Base-by-base conservation (phyloP, 1,140 invertebrate species). In the Drosophila triauraria region DNA sequence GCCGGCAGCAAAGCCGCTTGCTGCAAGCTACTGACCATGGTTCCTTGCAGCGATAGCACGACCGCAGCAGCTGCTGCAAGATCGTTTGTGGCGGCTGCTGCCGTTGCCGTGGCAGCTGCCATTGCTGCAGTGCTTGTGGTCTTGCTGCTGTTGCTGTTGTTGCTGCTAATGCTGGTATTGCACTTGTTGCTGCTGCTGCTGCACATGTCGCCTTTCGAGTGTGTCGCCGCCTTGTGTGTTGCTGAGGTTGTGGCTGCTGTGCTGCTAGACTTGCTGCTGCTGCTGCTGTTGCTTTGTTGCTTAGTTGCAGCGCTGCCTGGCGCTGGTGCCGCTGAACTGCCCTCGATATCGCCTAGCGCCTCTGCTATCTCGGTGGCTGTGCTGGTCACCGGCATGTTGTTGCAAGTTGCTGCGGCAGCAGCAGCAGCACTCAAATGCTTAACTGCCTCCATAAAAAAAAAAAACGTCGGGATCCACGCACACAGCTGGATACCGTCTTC, bases 1-100 rank as follows among this genome's bases (percentile, higher is more conserved):
- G 96, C 95, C 0, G 96, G 96, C 60, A 97, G 91, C 7, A 97
- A 92, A 0, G 96, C 96, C 0, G 96, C 96, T 82, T 96, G 96
- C 80, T 96, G 96, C 58, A 96, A 91, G 3, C 96, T 96, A 77
- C 94, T 96, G 91, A 97, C 95, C 93, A 97, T 95, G 3, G 96
- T 96, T 80, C 95, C 96, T 91, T 96, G 96, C 32, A 97, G 93
- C 3, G 96, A 96, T 51, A 97, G 93, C 13, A 96, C 96, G 32
- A 96, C 95, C 71, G 92, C 80, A 86, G 91, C 87, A 79, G 93
- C 92, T 17, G 93, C 93, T 43, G 92, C 93, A 56, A 93, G 80
- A 63, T 93, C 92, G 78, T 82, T 86, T 43, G 91, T 79, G 38
- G 87, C 88, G 10, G 91, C 78, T 12, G 85, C 81, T 15, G 84